Base-by-base conservation (phyloP, 2,888 invertebrate species). In the Catocala sponsa region DNA sequence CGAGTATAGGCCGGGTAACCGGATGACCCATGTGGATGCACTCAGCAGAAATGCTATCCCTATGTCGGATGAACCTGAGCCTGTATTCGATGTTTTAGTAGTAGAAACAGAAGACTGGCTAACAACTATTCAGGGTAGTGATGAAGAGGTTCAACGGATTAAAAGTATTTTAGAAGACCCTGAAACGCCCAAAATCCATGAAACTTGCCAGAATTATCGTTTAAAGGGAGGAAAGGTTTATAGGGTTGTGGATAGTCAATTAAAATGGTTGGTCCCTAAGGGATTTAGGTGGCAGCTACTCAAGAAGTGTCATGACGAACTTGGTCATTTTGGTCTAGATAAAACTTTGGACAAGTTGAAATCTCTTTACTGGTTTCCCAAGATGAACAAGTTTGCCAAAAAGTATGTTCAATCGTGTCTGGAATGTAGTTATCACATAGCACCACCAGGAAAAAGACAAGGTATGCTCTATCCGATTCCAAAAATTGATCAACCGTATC, bases 1-100 rank as follows among this genome's bases (percentile, higher is more conserved):
- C 5, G 72, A 80, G 61, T 82, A 84, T 65, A 56, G 82, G 11
- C 64, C 76, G 0, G 78, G 75, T 0, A 33, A 47, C 0, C 32
- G 55, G 0, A 81, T 83, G 78, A 15, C 53, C 2, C 79, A 83
- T 41, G 80, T 72, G 0, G 83, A 84, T 57, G 80, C 80, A 0
- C 54, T 83, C 4, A 84, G 83, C 33, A 33, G 81, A 5, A 62
- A 68, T 38, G 71, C 79, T 0, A 32, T 72, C 0, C 43, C 54
- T 15, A 1, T 2, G 2, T 7, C 0, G 0, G 5, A 4, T 0
- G 32, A 0, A 15, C 5, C 7, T 6, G 55, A 50, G 2, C 6
- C 13, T 44, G 35, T 35, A 9, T 5, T 56, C 0, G 62, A 62
- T 49, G 9, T 60, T 13, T 13, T 60, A 10, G 0, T 13, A 0